Conservation (phyloP, 2,113 vertebrate genomes). For the Caracal caracal region DNA sequence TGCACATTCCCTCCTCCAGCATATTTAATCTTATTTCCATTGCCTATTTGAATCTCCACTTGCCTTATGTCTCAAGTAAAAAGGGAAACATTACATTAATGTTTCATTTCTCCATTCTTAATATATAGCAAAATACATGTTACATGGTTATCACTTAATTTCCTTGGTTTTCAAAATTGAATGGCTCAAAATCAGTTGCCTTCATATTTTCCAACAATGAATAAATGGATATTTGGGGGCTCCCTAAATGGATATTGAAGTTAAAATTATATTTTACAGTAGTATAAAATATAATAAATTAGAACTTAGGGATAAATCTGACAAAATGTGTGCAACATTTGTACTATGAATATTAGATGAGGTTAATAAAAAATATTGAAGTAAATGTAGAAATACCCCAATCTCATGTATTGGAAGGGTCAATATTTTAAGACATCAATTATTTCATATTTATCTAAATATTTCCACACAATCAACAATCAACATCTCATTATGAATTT, state of each 20-base stretch:
- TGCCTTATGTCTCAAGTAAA: neutral
- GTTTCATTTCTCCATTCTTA: neutral
- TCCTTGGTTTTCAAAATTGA: neutral
- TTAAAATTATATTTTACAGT: slow-evolving; percentile 8
- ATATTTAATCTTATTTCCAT: neutral
- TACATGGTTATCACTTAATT: neutral
- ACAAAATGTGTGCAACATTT: neutral
- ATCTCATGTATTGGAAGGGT: neutral
- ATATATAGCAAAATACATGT: neutral
- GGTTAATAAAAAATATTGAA: neutral
- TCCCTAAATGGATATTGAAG: neutral
- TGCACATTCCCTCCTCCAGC: neutral
- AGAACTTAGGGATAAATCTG: neutral
- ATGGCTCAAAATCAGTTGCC: neutral
- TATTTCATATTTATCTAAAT: neutral
- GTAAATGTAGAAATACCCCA: neutral
- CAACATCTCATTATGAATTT: neutral
- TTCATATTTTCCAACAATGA: neutral
- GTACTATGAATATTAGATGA: neutral
- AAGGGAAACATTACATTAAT: neutral
- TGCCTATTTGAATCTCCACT: neutral
- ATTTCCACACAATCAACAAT: neutral
- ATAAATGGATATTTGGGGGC: neutral
- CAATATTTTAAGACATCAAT: neutral
- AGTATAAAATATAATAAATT: neutral